These are phyloP conservation scores for Scaptomyza pallida DNA, from an alignment of 1,140 invertebrate genomes.

Conservation along the genomic window DNA sequence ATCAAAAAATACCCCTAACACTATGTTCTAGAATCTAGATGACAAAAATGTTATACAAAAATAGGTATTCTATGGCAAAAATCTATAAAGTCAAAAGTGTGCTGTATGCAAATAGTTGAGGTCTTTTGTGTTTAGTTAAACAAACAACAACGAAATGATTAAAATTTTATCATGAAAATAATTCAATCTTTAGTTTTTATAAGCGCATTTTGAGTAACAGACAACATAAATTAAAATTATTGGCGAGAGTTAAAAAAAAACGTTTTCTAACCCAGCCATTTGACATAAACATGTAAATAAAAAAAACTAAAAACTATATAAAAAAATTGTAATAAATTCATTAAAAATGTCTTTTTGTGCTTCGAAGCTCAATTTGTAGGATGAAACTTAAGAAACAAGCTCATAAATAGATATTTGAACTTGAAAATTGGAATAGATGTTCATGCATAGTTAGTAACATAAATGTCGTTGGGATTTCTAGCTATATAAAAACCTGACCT, in stretches of 20 bases:
- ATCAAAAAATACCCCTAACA: no score
- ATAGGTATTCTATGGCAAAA: not conserved
- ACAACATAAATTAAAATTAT: not conserved
- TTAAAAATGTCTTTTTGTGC: not conserved
- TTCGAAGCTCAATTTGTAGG: no score
- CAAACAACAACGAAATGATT: not conserved
- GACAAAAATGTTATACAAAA: not conserved
- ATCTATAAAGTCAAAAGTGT: not conserved
- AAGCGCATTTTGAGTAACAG: not conserved
- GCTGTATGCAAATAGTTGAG: not conserved
- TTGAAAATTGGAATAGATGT: not conserved
- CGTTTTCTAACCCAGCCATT: not conserved
- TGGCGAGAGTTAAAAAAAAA: not conserved
- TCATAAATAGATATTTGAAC: not conserved
- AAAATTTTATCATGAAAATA: not conserved
- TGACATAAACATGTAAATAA: slow-evolving; percentile 6
- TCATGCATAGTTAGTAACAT: not conserved
- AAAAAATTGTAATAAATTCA: slow-evolving; percentile 4
- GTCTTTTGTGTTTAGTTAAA: not conserved
- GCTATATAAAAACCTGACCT: slow-evolving; percentile 7
- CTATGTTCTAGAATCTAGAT: no score
- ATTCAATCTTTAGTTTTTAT: not conserved
- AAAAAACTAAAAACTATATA: not conserved
- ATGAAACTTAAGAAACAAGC: no score
- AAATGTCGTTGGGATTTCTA: slow-evolving; percentile 33